Conservation (phyloP, 2,113 vertebrate species). For the Epinephelus lanceolatus region DNA sequence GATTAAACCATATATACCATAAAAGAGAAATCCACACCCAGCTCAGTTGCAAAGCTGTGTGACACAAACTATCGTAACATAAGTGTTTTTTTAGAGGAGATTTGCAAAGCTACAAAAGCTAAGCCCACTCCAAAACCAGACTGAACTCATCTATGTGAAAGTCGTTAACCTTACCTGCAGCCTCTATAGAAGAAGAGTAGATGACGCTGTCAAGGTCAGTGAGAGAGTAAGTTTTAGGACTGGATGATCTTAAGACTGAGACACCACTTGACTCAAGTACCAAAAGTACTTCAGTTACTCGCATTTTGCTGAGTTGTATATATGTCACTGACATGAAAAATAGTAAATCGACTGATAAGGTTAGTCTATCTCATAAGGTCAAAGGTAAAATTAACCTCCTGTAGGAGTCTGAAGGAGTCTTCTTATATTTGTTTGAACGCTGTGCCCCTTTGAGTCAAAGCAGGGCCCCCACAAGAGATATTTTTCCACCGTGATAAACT, state of each 20-base stretch:
- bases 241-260: conserved; percentile 4
- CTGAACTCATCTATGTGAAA: background rate
- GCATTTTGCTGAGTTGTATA: conserved; percentile 10
- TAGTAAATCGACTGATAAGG: background rate
- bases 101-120: background rate
- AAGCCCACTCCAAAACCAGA: too few relatives aligned
- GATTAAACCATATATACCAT: conserved; percentile 2
- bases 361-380: conserved; percentile 35
- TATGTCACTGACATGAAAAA: conserved; percentile 9
- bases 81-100: background rate
- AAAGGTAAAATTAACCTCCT: conserved; percentile 29
- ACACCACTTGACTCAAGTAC: conserved; percentile 2
- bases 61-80: background rate
- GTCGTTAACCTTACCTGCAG: conserved; percentile 17
- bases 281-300: conserved; percentile 8
- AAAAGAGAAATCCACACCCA: background rate
- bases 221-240: conserved; percentile 8
- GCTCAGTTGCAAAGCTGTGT: background rate
- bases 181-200: background rate
- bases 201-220: background rate
- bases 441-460: conserved; percentile 41
- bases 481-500: conserved; percentile 61
- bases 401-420: conserved; percentile 4
- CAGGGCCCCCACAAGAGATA: conserved; percentile 42
- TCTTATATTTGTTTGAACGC: conserved; percentile 18